Percentiles rank a stretch among this genome's conserved stretches.
Evolutionary conservation across 2,797 vertebrate species (phyloP).

Genomic region (Schizopygopsis pylzovi): DNA sequence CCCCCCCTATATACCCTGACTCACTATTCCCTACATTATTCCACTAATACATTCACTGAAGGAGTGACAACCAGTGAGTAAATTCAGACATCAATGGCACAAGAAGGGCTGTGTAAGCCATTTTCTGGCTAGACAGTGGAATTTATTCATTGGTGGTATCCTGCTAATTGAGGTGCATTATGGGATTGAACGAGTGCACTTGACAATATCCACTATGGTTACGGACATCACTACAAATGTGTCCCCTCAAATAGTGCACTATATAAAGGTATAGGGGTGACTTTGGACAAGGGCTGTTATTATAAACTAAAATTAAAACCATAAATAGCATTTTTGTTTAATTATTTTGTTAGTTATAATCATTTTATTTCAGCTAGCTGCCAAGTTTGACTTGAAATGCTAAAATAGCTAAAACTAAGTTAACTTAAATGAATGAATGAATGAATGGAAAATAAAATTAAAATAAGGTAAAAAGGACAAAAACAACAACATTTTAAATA

Average conservation of each 20-base stretch:
- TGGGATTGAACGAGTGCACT: not conserved
- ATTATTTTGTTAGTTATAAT: no score
- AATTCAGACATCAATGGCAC: not conserved
- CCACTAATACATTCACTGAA: not conserved
- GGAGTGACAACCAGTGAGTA: not conserved
- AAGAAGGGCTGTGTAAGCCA: not conserved
- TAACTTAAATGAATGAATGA: not conserved
- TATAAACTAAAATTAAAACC: not conserved
- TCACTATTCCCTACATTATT: not conserved
- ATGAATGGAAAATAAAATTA: not conserved
- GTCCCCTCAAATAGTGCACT: not conserved
- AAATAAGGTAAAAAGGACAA: not conserved
- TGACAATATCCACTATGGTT: not conserved
- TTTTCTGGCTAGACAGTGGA: not conserved
- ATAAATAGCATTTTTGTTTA: not conserved
- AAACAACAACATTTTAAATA: not conserved
- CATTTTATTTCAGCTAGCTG: not conserved
- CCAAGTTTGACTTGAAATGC: not conserved
- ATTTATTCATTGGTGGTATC: not conserved
- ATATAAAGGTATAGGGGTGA: not conserved
- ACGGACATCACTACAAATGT: not conserved
- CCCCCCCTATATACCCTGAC: not conserved
- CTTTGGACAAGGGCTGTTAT: not conserved
- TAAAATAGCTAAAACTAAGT: not conserved
- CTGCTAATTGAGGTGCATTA: not conserved